Base-by-base conservation (phyloP, 2,113 vertebrate genomes). In the Tragelaphus strepsiceros region DNA sequence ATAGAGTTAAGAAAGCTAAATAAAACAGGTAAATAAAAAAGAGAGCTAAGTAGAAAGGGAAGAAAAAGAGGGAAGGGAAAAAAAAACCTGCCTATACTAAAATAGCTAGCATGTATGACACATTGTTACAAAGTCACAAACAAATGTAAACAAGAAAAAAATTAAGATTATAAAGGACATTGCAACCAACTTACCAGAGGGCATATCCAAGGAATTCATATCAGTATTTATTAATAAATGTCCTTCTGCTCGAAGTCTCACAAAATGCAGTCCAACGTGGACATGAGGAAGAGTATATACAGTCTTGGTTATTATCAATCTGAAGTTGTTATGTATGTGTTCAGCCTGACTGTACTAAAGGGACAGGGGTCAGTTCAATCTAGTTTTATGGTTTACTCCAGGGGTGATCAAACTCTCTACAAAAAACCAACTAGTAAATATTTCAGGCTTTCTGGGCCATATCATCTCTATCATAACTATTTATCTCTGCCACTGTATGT, bases 351-450 rank as follows among this genome's bases (percentile, higher is more conserved):
- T 78, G 7, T 56, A 91, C 54, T 91, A 71, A 58, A 93, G 22
- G 32, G 83, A 80, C 0, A 94, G 26, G 35, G 5, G 26, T 64
- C 6, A 91, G 22, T 91, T 93, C 46, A 89, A 64, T 81, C 15
- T 95, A 9, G 67, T 77, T 95, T 95, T 94, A 96, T 54, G 7
- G 49, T 71, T 97, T 94, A 88, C 7, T 81, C 19, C 26, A 10
- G n/a, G 71, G 43, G 39, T 39, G 21, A 78, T 51, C 30, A 91
- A 77, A 89, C 71, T 49, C 93, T 88, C 11, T 92, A n/a, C 59
- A 82, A 97, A 95, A 56, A 80, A 82, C 2, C 14, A 93, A 32
- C 51, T 15, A 89, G 9, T 78, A 39, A 92, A 74, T 92, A 92
- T 80, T 83, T 80, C 94, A 84, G 28, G 64, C 35, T 95, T 94